Percentiles rank a stretch among this genome's conserved stretches.
Evolutionary conservation across 2,888 invertebrate species (phyloP).

Genomic region (Dione vanillae): DNA sequence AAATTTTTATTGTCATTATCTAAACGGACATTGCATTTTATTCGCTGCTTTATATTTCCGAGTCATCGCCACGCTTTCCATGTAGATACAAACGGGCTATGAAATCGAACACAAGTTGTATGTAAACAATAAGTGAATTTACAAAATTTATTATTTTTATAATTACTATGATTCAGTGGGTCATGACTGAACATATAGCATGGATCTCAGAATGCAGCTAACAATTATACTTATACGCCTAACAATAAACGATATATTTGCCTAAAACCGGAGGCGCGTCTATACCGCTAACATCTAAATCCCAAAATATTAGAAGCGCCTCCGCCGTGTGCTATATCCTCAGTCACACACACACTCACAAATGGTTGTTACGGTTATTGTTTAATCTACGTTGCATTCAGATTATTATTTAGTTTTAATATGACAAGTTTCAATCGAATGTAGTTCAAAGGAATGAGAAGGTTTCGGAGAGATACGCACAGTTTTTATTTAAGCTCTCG

Average conservation of each 20-base stretch:
- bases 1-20: conserved; percentile 56
- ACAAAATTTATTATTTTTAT: conserved; percentile 67
- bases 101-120: conserved; percentile 65
- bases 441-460: conserved; percentile 77
- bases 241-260: conserved; percentile 65
- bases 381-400: conserved; percentile 79
- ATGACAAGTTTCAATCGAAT: conserved; percentile 78
- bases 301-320: conserved; percentile 53
- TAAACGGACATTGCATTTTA: conserved; percentile 69
- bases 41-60: conserved; percentile 59
- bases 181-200: conserved; percentile 80
- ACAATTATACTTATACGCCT: conserved; percentile 64
- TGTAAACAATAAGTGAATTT: conserved; percentile 65
- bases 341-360: conserved; percentile 76
- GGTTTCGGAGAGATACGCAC: conserved; percentile 81
- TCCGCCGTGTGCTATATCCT: conserved; percentile 74
- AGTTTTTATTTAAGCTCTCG: conserved; percentile 68
- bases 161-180: conserved; percentile 73
- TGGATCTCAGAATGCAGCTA: conserved; percentile 84
- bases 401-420: conserved; percentile 77
- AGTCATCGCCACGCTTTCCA: conserved; percentile 61
- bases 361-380: conserved; percentile 79
- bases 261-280: conserved; percentile 56
- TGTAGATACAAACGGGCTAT: conserved; percentile 72
- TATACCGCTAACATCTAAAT: conserved; percentile 46